Evolutionary conservation across 2,113 vertebrate genomes (phyloP).

Genomic region (Melierax canorus): DNA sequence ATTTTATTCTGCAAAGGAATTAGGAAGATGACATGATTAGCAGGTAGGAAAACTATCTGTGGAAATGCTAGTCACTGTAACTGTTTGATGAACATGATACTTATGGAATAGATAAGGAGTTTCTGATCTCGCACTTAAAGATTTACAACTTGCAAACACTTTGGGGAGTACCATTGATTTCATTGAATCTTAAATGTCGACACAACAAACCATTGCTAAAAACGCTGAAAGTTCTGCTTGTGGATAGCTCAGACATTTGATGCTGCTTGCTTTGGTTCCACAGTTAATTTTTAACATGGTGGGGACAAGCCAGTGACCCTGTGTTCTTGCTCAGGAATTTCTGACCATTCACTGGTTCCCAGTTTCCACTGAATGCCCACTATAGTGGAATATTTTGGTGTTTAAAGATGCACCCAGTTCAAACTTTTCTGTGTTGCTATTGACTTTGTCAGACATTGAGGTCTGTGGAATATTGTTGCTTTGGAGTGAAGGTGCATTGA

Average conservation of each 20-base stretch:
- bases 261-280: background rate
- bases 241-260: background rate
- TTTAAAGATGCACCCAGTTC: background rate
- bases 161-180: background rate
- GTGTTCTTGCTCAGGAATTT: conserved; percentile 17
- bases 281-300: conserved; percentile 36
- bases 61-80: background rate
- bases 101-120: background rate
- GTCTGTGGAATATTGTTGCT: background rate
- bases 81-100: background rate
- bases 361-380: background rate
- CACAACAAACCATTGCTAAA: background rate
- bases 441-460: background rate
- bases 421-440: background rate
- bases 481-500: background rate
- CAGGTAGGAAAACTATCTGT: background rate
- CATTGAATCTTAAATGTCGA: background rate
- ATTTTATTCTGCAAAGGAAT: background rate
- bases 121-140: conserved; percentile 19
- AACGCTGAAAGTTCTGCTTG: background rate
- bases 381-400: background rate
- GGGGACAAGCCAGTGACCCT: background rate
- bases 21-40: background rate
- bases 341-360: background rate
- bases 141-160: background rate